Evolutionary conservation across 2,113 vertebrate genomes (phyloP).

Genomic region (Neogobius melanostomus): DNA sequence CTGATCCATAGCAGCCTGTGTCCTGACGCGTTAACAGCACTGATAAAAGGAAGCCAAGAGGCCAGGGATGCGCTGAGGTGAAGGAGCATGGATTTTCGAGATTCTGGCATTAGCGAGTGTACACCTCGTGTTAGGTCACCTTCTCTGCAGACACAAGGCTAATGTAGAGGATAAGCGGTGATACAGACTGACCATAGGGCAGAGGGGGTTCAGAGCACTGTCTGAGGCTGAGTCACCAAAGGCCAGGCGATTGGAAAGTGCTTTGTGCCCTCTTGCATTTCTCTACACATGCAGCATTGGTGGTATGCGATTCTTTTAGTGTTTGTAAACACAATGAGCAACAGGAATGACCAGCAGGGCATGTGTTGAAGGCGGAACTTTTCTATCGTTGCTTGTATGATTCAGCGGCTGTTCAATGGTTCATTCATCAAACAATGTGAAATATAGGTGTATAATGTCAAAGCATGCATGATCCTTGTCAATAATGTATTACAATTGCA

Average conservation of each 20-base stretch:
- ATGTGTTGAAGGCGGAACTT: not conserved
- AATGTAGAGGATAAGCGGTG: conserved; percentile 53
- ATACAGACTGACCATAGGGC: conserved; percentile 21
- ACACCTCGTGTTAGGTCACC: conserved; percentile 54
- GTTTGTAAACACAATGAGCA: not conserved
- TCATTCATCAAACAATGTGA: no score
- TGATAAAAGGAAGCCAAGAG: conserved; percentile 32
- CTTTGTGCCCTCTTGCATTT: conserved; percentile 28
- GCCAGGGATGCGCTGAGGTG: conserved; percentile 30
- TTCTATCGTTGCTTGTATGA: no score
- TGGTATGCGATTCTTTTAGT: not conserved
- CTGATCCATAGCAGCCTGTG: conserved; percentile 21
- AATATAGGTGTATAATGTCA: no score
- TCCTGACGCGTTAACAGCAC: conserved; percentile 52
- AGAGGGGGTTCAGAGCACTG: conserved; percentile 46
- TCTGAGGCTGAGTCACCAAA: conserved; percentile 39
- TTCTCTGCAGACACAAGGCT: conserved; percentile 22
- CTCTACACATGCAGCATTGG: conserved; percentile 10
- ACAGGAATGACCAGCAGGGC: not conserved
- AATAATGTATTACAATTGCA: no score
- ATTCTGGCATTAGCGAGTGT: conserved; percentile 28
- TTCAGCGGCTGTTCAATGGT: no score
- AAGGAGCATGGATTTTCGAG: conserved; percentile 32
- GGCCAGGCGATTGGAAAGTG: conserved; percentile 38
- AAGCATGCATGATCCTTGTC: no score